Base-by-base conservation (phyloP, 1,140 invertebrate genomes). In the Ylistrum balloti region DNA sequence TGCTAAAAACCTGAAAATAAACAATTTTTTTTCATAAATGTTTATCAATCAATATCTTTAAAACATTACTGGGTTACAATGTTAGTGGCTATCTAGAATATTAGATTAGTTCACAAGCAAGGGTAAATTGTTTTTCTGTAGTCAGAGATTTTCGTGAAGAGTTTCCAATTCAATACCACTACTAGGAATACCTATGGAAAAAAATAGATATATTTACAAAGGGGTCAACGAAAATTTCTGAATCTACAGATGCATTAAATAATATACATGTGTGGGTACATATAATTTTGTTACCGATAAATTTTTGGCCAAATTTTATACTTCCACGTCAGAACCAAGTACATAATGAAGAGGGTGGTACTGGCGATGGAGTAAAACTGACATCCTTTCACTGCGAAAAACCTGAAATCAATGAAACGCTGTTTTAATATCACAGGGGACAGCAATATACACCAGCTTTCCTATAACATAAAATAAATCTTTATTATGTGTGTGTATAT, bases 261-360 rank as follows among this genome's bases (percentile, higher is more conserved):
- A 45, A 45, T 28, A 74, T n/a, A 74, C n/a, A n/a, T 38, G 13
- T 13, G 13, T 38, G 56, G n/a, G 22, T 74, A n/a, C 22, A n/a
- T 74, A 74, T 74, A 74, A 17, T 74, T 74, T 74, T n/a, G 56
- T 74, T 74, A 74, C 56, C 56, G 56, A 74, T 74, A 74, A 74
- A 95, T 95, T 93, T 95, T 94, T 38, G 95, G 95, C 95, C 95
- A 95, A 10, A 95, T 95, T 89, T 90, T 93, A 48, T 93, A 93
- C 48, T 93, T 94, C 95, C 95, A 95, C 22, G 94, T 95, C 48
- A 94, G 93, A 85, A 94, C 33, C 87, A 94, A 92, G 33, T 95
- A 91, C 32, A 93, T n/a, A 28, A 93, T 41, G 87, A 94, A 91
- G 20, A 90, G 88, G 41, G 89, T 86, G 15, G 93, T 86, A 87